These are phyloP conservation scores for Ectemnius cavifrons DNA, from an alignment of 2,888 invertebrate genomes.

Conservation along the genomic window DNA sequence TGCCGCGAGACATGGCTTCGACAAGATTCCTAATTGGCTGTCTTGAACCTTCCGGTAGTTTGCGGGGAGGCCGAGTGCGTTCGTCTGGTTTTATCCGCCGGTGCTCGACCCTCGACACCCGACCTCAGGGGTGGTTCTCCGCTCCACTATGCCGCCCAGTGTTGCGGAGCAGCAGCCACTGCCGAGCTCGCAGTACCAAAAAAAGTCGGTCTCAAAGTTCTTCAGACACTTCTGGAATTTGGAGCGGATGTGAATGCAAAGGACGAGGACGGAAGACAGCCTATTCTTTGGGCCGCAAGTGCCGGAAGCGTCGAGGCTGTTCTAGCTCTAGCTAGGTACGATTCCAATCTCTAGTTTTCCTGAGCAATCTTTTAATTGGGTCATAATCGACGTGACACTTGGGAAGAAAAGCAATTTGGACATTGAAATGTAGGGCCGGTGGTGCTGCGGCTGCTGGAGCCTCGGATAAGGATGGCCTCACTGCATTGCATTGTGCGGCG, in stretches of 20 bases:
- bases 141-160: constrained; percentile 97
- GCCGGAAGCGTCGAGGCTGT: constrained; percentile 97
- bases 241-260: constrained; percentile 90
- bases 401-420: constrained; percentile 11
- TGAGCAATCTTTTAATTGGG: not conserved
- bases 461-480: constrained; percentile 92
- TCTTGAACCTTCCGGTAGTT: constrained; percentile 80
- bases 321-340: constrained; percentile 87
- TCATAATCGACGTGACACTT: no score
- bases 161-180: constrained; percentile 90
- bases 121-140: constrained; percentile 98
- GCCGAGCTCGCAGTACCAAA: constrained; percentile 75
- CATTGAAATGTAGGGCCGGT: constrained; percentile 67
- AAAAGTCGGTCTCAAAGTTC: constrained; percentile 87
- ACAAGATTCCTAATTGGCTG: not conserved
- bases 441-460: constrained; percentile 81
- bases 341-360: no score
- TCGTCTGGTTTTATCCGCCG: constrained; percentile 89
- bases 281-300: constrained; percentile 98
- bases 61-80: constrained; percentile 95
- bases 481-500: constrained; percentile 97
- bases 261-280: constrained; percentile 96
- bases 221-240: constrained; percentile 87
- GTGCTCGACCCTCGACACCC: constrained; percentile 91
- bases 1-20: not conserved